Percentiles rank a stretch among this genome's conserved stretches.
Conservation (phyloP, 1,140 invertebrate genomes). For the Dinothrombium tinctorium region DNA sequence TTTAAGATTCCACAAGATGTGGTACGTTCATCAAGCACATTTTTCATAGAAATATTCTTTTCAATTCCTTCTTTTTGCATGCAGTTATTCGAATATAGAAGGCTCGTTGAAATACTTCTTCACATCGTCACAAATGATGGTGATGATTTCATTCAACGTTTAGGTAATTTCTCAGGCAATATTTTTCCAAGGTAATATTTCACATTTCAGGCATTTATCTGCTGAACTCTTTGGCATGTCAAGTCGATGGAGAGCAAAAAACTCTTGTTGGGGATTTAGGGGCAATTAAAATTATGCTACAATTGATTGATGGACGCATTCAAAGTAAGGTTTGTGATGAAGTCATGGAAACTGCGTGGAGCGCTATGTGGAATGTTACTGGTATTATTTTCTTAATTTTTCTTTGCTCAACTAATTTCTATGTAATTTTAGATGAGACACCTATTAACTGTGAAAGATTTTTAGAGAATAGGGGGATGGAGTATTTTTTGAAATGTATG, state of each 20-base stretch:
- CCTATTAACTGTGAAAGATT: constrained; percentile 73
- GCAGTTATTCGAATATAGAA: constrained; percentile 69
- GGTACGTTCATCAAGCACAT: constrained; percentile 30
- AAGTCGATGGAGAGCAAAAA: constrained; percentile 79
- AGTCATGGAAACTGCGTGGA: constrained; percentile 90
- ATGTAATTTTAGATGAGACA: constrained; percentile 44
- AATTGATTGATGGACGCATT: constrained; percentile 49
- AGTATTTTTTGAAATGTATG: constrained; percentile 58
- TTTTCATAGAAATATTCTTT: constrained; percentile 3
- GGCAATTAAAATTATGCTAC: constrained; percentile 68
- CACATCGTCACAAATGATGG: constrained; percentile 44
- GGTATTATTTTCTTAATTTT: constrained; percentile 17
- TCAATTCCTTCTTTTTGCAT: constrained; percentile 18
- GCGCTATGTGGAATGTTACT: constrained; percentile 85
- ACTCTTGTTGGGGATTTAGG: constrained; percentile 64
- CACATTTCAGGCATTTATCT: constrained; percentile 48
- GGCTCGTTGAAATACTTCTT: constrained; percentile 58
- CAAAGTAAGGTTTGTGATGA: constrained; percentile 56
- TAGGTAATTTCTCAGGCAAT: constrained; percentile 19
- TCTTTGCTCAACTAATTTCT: background rate
- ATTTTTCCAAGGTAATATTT: background rate
- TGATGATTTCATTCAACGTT: constrained; percentile 74
- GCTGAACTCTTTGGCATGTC: constrained; percentile 80
- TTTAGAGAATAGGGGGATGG: constrained; percentile 58
- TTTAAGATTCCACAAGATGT: constrained; percentile 85